These are phyloP conservation scores for Volucella inflata DNA, from an alignment of 2,888 invertebrate species.

Conservation along the genomic window DNA sequence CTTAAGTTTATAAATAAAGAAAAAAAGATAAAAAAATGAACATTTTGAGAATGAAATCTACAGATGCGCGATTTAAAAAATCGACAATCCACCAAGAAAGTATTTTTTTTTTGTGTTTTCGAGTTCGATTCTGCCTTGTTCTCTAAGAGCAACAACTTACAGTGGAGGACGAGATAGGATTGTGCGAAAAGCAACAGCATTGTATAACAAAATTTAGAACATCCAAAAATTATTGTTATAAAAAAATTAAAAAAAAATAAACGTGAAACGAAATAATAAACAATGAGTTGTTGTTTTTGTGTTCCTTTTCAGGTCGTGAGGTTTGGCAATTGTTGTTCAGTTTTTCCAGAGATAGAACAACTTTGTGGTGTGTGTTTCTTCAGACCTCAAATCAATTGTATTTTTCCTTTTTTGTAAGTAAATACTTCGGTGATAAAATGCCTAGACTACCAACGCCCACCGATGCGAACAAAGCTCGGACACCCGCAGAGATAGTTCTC, in stretches of 20 bases:
- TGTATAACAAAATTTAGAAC: slow-evolving; percentile 70
- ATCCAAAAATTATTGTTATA: slow-evolving; percentile 69
- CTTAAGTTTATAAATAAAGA: slow-evolving; percentile 83
- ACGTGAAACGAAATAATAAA: slow-evolving; percentile 75
- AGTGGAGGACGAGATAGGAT: slow-evolving; percentile 29
- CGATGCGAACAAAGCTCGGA: too few species aligned
- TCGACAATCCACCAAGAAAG: slow-evolving; percentile 73
- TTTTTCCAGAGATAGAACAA: neutral
- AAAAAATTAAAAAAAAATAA: slow-evolving; percentile 66
- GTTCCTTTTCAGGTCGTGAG: neutral
- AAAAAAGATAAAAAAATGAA: slow-evolving; percentile 75
- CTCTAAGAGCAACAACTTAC: slow-evolving; percentile 57
- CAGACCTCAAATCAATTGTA: too few species aligned
- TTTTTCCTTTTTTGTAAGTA: too few species aligned
- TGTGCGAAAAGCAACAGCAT: slow-evolving; percentile 55
- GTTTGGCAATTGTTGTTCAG: neutral
- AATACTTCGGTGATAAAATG: too few species aligned
- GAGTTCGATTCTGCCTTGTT: slow-evolving; percentile 53
- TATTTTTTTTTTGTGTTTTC: slow-evolving; percentile 49
- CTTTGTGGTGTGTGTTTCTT: too few species aligned
- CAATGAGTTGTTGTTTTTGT: slow-evolving; percentile 24
- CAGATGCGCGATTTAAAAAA: slow-evolving; percentile 72
- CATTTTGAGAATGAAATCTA: slow-evolving; percentile 62
- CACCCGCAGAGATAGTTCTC: too few species aligned
- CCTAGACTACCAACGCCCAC: too few species aligned